Percentiles rank a stretch among this genome's conserved stretches.
Evolutionary conservation across 2,888 invertebrate genomes (phyloP).

Genomic region (Mechanitis messenoides): DNA sequence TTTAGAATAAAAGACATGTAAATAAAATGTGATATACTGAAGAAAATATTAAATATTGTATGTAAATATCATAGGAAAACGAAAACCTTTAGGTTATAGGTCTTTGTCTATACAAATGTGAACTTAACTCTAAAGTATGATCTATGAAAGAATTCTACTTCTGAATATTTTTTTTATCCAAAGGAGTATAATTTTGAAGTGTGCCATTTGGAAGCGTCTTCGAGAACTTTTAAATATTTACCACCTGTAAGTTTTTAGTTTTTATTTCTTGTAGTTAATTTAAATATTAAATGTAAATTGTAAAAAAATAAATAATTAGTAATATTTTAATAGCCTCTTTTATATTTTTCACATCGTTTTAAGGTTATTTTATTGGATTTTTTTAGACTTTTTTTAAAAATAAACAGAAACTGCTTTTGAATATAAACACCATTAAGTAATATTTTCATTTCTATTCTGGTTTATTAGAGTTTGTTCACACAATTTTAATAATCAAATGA

Average conservation of each 20-base stretch:
- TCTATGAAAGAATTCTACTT: background rate
- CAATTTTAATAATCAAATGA: too few species aligned
- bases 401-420: too few species aligned
- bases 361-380: too few species aligned
- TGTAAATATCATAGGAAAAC: conserved; percentile 16
- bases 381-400: too few species aligned
- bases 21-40: conserved; percentile 11
- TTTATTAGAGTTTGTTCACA: too few species aligned
- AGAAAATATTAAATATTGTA: conserved; percentile 8
- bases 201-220: conserved; percentile 22
- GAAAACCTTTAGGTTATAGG: background rate
- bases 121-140: background rate
- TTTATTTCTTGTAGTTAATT: conserved; percentile 1
- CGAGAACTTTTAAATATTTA: conserved; percentile 15
- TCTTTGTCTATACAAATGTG: background rate
- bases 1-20: conserved; percentile 8
- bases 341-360: background rate
- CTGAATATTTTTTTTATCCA: conserved; percentile 4
- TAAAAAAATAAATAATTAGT: background rate
- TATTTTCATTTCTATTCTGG: too few species aligned
- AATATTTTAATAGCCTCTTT: background rate
- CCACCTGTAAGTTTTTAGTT: conserved; percentile 13
- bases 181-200: conserved; percentile 14
- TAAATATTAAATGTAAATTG: conserved; percentile 1
- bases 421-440: too few species aligned